Conservation (phyloP, 2,888 invertebrate species). For the Phortica magna region DNA sequence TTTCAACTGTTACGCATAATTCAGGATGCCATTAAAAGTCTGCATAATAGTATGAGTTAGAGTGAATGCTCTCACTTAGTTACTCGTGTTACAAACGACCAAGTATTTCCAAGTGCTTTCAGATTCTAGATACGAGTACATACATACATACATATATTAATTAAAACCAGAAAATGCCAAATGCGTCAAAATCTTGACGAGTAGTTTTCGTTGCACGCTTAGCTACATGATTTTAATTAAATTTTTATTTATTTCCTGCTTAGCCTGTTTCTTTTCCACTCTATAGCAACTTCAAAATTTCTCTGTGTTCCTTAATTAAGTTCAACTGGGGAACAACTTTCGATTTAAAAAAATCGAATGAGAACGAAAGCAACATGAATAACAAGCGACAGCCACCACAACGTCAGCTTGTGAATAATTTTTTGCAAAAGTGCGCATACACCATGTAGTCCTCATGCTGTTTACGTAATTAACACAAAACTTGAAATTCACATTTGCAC, state of each 20-base stretch:
- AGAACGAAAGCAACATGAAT: neutral
- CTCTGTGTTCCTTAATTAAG: constrained; percentile 21
- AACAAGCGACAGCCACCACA: neutral
- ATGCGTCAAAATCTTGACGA: constrained; percentile 1
- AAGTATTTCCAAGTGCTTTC: too few relatives aligned
- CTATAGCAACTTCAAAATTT: neutral
- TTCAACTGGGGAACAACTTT: constrained; percentile 17
- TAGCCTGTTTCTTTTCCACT: neutral
- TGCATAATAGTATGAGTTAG: neutral
- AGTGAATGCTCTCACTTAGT: neutral
- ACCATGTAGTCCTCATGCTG: neutral
- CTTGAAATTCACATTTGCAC: constrained; percentile 21
- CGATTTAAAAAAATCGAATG: constrained; percentile 16
- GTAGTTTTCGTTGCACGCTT: neutral
- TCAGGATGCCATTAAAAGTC: neutral
- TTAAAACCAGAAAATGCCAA: neutral
- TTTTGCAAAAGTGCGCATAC: neutral
- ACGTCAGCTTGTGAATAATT: constrained; percentile 19
- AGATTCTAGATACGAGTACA: too few relatives aligned
- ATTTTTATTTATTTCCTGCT: neutral
- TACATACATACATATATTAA: neutral
- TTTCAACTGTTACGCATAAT: neutral
- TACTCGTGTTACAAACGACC: too few relatives aligned
- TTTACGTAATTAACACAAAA: constrained; percentile 24
- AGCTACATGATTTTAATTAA: constrained; percentile 7